Evolutionary conservation across 2,888 invertebrate genomes (phyloP).

Genomic region (Pollenia amentaria): DNA sequence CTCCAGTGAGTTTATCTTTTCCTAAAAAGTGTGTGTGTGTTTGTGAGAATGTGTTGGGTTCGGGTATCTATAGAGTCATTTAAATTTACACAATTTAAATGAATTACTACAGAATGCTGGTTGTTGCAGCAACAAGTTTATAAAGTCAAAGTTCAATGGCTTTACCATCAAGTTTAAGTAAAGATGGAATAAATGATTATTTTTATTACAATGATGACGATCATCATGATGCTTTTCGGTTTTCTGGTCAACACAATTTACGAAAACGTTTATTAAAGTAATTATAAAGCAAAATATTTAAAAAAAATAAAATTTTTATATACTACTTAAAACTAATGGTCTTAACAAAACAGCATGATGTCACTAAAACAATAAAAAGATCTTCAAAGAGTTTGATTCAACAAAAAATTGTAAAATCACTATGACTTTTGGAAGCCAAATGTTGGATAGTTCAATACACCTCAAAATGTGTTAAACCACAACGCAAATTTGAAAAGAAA

Average conservation of each 20-base stretch:
- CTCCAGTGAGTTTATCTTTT: conserved; percentile 33
- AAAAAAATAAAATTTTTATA: background rate
- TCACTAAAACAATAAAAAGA: background rate
- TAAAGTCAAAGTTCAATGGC: conserved; percentile 72
- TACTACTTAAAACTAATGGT: background rate
- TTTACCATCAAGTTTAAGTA: conserved; percentile 23
- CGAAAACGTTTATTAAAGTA: conserved; percentile 40
- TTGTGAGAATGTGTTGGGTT: background rate
- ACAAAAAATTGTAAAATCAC: background rate
- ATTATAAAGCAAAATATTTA: conserved; percentile 3
- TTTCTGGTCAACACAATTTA: conserved; percentile 57
- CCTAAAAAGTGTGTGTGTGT: background rate
- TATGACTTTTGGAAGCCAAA: background rate
- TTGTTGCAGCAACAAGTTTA: conserved; percentile 67
- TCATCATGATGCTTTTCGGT: conserved; percentile 14
- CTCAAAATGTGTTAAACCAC: conserved; percentile 55
- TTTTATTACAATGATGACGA: conserved; percentile 19
- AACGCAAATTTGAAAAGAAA: conserved; percentile 16
- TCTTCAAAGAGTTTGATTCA: background rate
- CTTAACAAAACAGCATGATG: conserved; percentile 22
- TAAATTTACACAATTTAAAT: conserved; percentile 58
- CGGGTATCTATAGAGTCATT: conserved; percentile 10
- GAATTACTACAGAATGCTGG: conserved; percentile 50
- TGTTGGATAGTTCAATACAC: conserved; percentile 38
- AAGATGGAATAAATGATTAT: conserved; percentile 17